phyloP scores from a whole-genome alignment of 2,797 vertebrate genomes.

The Numenius phaeopus region DNA sequence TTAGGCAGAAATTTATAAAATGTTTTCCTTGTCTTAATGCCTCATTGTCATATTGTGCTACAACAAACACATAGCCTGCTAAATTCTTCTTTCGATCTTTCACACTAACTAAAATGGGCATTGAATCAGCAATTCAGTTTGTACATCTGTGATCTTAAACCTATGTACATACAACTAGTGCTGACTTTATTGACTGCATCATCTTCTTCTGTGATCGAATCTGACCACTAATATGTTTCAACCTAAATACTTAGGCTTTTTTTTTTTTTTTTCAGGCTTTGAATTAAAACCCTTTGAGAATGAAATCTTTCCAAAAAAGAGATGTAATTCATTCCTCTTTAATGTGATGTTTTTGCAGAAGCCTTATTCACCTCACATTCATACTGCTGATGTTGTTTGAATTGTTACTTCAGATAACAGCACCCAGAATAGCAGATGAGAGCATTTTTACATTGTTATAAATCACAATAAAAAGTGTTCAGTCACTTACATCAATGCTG shows the following conservation, averaged over 20 bases:
- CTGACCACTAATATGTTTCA: neutral
- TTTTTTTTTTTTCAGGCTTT: neutral
- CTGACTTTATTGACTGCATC: neutral
- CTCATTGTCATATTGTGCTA: neutral
- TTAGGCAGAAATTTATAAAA: neutral
- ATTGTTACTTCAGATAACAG: constrained; percentile 17
- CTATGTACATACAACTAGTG: neutral
- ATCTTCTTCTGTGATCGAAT: accelerated
- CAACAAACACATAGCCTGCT: neutral
- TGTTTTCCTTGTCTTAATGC: neutral
- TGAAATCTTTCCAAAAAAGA: neutral
- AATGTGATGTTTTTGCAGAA: neutral
- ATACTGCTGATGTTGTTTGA: neutral
- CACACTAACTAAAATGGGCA: neutral
- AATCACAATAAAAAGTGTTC: constrained; percentile 17
- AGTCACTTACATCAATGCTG: neutral
- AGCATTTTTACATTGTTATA: constrained; percentile 11
- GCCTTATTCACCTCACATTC: neutral
- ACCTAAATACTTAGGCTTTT: neutral
- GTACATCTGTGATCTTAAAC: neutral
- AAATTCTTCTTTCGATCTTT: neutral
- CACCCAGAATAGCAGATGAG: neutral
- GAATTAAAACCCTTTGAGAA: neutral
- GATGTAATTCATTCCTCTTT: neutral
- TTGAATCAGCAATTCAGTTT: neutral